These are phyloP conservation scores for Tachystola acroxantha DNA, from an alignment of 2,888 invertebrate genomes.

Conservation along the genomic window DNA sequence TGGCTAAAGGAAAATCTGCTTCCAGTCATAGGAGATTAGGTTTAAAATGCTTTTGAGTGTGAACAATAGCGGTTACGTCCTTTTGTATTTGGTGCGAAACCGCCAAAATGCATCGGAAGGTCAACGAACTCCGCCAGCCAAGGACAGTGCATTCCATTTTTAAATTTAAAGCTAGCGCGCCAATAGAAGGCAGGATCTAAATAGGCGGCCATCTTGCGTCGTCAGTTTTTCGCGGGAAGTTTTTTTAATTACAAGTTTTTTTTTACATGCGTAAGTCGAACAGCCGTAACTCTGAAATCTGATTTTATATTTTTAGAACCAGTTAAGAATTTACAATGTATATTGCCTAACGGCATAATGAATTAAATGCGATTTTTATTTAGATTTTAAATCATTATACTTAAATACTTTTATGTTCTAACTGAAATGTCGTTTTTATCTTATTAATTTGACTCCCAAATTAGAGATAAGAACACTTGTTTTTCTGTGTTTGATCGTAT, in stretches of 20 bases:
- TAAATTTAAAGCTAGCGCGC: constrained; percentile 73
- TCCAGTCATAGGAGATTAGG: constrained; percentile 28
- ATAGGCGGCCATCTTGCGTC: constrained; percentile 73
- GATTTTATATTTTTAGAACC: constrained; percentile 2
- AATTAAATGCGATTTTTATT: no score
- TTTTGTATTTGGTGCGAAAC: constrained; percentile 49
- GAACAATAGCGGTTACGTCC: constrained; percentile 33
- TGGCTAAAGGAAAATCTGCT: constrained; percentile 31
- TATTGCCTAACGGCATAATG: no score
- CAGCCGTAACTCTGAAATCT: neutral
- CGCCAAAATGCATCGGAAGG: constrained; percentile 77
- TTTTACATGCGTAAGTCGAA: neutral
- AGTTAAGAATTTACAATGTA: neutral
- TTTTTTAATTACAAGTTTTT: constrained; percentile 51
- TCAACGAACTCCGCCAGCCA: constrained; percentile 69
- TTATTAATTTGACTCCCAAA: no score
- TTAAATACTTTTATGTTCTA: no score
- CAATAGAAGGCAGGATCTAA: constrained; percentile 75
- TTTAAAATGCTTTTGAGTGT: constrained; percentile 31
- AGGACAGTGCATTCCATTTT: constrained; percentile 78
- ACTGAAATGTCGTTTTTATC: no score
- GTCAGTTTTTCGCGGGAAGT: constrained; percentile 59
- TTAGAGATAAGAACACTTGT: no score
- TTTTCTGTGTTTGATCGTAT: no score
- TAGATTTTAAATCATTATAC: no score